Evolutionary conservation across 2,113 vertebrate genomes (phyloP), one percentile per base, ranked within the genome.

Genomic region (Climacteris rufus): DNA sequence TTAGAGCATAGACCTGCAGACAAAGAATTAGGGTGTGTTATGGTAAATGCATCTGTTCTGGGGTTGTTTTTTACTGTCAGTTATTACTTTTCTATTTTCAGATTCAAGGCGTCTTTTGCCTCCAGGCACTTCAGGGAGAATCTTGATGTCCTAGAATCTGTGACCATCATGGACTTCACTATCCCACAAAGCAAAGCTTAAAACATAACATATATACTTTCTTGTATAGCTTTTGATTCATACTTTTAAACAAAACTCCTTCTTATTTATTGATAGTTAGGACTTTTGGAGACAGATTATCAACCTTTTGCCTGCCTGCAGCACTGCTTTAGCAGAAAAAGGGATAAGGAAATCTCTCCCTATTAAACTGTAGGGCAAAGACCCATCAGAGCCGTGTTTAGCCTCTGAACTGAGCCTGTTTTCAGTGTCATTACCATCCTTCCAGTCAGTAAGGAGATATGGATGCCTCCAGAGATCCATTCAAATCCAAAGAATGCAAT

Each of bases 61-160:
- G 17, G 37, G 57, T 57, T 79, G n/a, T n/a, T 71, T 95, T 92
- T 81, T 81, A 80, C 76, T 88, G 71, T 83, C 86, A 94, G 63
- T 93, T 79, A 70, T 92, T 90, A 92, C 63, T 94, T 94, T 89
- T 88, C 82, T 88, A 5, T 76, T 93, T 70, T 88, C 66, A 83
- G 16, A 82, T 86, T 90, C 59, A 78, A 94, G 90, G 37, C 16
- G 0, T 44, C 68, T 93, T 92, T 60, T 95, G 86, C 88, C 88
- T 96, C 35, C 42, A 52, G 83, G 90, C 83, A 80, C 64, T 80
- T 86, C 54, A 77, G 59, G 64, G 33, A 77, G 37, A 90, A 89
- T 77, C 64, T 44, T 70, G 54, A 70, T 86, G 90, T 86, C 76
- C 68, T 66, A 74, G 63, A 83, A 52, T 69, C 82, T 80, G 66